Evolutionary conservation across 2,797 vertebrate genomes (phyloP).

Genomic region (Tenualosa thibaudeaui): DNA sequence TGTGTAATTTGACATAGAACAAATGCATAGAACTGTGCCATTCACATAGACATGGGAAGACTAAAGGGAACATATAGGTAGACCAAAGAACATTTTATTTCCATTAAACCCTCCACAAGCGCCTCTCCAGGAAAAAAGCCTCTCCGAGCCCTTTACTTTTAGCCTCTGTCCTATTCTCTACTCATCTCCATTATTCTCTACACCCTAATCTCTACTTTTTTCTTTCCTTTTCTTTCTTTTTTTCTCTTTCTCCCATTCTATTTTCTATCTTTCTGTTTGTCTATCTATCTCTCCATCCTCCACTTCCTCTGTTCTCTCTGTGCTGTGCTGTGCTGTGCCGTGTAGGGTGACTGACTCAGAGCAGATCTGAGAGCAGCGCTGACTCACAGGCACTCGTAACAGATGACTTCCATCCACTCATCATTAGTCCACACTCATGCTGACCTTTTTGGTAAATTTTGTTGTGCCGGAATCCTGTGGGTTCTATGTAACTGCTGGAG

Average conservation of each 20-base stretch:
- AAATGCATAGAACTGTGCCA: no score
- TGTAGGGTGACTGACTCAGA: conserved; percentile 36
- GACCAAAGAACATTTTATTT: conserved; percentile 90
- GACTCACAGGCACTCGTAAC: conserved; percentile 30
- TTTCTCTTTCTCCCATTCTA: not conserved
- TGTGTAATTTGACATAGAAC: conserved; percentile 29
- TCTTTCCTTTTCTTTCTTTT: not conserved
- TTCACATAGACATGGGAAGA: conserved; percentile 79
- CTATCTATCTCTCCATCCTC: not conserved
- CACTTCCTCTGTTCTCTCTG: not conserved
- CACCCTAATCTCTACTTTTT: not conserved
- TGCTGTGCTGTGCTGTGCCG: conserved; percentile 20
- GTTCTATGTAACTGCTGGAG: conserved; percentile 27
- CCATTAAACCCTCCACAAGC: conserved; percentile 57
- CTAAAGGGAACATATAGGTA: conserved; percentile 87
- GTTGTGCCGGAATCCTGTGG: conserved; percentile 24
- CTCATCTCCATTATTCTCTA: not conserved
- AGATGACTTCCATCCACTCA: conserved; percentile 36
- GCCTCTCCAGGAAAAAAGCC: conserved; percentile 38
- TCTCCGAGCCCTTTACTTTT: not conserved
- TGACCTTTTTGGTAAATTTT: conserved; percentile 40
- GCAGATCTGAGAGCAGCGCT: conserved; percentile 33
- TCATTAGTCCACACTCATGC: conserved; percentile 34
- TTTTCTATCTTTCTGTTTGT: not conserved
- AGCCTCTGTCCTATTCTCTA: not conserved